Conservation (phyloP, 2,888 invertebrate species). For the Parnassius glacialis region DNA sequence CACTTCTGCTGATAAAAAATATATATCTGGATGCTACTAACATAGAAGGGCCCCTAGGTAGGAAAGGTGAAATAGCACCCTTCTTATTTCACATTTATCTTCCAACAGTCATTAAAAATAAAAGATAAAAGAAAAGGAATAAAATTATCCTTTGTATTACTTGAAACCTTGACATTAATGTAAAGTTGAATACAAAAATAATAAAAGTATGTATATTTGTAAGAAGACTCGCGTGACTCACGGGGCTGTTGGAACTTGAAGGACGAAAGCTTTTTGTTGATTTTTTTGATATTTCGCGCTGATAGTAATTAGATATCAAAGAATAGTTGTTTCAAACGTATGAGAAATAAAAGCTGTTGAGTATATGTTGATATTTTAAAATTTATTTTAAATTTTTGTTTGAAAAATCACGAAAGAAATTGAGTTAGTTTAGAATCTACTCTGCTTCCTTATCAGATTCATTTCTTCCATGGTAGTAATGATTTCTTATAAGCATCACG, state of each 20-base stretch:
- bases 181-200: background rate
- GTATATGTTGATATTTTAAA: background rate
- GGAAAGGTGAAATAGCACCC: too few relatives aligned
- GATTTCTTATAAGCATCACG: too few relatives aligned
- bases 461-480: too few relatives aligned
- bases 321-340: conserved; percentile 27
- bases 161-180: conserved; percentile 6
- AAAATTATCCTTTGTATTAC: background rate
- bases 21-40: too few relatives aligned
- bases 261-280: conserved; percentile 29
- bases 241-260: conserved; percentile 19
- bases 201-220: conserved; percentile 7
- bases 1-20: too few relatives aligned
- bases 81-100: too few relatives aligned
- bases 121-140: background rate
- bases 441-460: too few relatives aligned
- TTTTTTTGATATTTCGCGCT: conserved; percentile 30
- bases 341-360: conserved; percentile 7
- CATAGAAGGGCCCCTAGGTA: too few relatives aligned
- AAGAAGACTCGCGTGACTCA: conserved; percentile 14
- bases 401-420: too few relatives aligned
- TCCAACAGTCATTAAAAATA: background rate
- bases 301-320: conserved; percentile 33
- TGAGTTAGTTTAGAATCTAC: too few relatives aligned
- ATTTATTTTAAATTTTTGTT: too few relatives aligned